These are phyloP conservation scores for Spondyliosoma cantharus DNA, from an alignment of 2,797 vertebrate species.

Conservation along the genomic window DNA sequence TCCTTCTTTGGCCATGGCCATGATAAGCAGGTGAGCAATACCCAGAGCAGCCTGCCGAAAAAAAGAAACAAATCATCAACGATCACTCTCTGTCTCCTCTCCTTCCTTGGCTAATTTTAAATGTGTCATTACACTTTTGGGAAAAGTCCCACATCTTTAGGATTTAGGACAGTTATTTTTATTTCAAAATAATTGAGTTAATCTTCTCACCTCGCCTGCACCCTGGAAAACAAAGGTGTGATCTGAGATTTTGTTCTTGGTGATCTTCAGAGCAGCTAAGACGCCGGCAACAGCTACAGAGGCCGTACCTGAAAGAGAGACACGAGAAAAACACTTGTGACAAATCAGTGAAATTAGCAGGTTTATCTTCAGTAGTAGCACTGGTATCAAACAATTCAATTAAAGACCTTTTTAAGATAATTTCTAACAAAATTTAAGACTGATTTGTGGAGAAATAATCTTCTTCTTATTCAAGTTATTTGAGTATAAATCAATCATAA, in stretches of 20 bases:
- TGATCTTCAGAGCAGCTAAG: constrained; percentile 92
- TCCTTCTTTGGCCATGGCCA: constrained; percentile 97
- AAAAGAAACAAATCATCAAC: neutral
- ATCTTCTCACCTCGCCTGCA: constrained; percentile 91
- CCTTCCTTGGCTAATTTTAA: neutral
- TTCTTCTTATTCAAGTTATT: too few relatives aligned
- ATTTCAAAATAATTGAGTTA: neutral
- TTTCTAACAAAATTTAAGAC: too few relatives aligned
- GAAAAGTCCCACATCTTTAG: neutral
- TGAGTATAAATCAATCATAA: too few relatives aligned
- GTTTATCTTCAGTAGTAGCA: too few relatives aligned
- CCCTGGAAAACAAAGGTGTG: constrained; percentile 98
- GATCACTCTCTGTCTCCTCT: neutral
- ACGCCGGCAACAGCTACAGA: constrained; percentile 95
- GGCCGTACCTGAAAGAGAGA: constrained; percentile 89
- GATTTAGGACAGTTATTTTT: constrained; percentile 12
- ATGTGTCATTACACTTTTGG: neutral
- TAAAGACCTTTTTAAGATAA: too few relatives aligned
- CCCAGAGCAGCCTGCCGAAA: constrained; percentile 92
- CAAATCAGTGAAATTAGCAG: neutral
- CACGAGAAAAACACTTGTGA: neutral
- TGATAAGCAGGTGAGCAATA: constrained; percentile 93
- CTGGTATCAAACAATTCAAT: too few relatives aligned
- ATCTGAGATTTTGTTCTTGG: constrained; percentile 91
- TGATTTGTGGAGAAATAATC: too few relatives aligned